phyloP scores from a whole-genome alignment of 2,888 invertebrate species.

The Eilema sororculum region DNA sequence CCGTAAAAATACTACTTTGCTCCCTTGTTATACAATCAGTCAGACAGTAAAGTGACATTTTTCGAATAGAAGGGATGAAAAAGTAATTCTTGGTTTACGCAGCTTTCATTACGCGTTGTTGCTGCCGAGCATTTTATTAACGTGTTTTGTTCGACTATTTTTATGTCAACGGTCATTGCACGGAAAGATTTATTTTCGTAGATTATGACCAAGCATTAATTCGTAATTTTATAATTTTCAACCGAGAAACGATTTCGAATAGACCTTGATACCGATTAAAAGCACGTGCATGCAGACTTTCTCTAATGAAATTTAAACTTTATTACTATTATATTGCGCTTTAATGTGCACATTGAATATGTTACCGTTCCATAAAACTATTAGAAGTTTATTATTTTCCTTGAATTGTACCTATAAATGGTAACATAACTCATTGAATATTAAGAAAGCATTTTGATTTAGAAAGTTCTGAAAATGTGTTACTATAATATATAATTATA shows the following conservation, averaged over 20 bases:
- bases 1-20: no score
- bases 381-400: background rate
- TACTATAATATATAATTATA: background rate
- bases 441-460: background rate
- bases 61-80: no score
- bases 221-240: conserved; percentile 25
- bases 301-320: conserved; percentile 21
- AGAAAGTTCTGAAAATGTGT: background rate
- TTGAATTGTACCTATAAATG: background rate
- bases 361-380: conserved; percentile 6
- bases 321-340: conserved; percentile 30
- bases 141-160: conserved; percentile 63
- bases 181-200: conserved; percentile 47
- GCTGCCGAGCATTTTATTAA: conserved; percentile 58
- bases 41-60: no score
- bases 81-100: conserved; percentile 58
- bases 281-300: background rate
- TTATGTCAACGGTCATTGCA: conserved; percentile 59
- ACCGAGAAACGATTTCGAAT: conserved; percentile 5
- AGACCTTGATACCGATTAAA: conserved; percentile 16
- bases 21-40: no score
- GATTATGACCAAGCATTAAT: conserved; percentile 35
- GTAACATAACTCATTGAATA: background rate
- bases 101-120: conserved; percentile 60
- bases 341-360: conserved; percentile 12